Conservation (phyloP, 2,888 invertebrate genomes). For the Leucophenga maculata region DNA sequence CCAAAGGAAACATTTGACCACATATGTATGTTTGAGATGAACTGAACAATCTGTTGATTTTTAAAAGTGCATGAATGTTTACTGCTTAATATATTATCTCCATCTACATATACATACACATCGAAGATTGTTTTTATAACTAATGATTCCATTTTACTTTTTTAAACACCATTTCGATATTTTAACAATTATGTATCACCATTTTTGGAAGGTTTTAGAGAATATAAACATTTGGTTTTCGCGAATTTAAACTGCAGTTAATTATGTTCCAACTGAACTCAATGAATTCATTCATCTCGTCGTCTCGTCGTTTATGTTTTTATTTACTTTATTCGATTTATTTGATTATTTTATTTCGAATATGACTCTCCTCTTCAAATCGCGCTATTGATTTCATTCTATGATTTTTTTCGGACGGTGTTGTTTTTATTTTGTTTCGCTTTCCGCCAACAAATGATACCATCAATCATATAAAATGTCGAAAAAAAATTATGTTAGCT, state of each 20-base stretch:
- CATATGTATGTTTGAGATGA: too few species aligned
- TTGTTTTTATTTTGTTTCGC: constrained; percentile 21
- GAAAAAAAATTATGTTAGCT: constrained; percentile 41
- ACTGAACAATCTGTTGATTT: too few species aligned
- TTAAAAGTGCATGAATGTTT: too few species aligned
- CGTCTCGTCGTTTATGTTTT: not conserved
- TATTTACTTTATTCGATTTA: not conserved
- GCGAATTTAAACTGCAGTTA: too few species aligned
- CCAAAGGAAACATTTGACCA: too few species aligned
- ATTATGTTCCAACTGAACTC: not conserved
- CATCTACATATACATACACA: too few species aligned
- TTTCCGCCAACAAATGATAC: constrained; percentile 35
- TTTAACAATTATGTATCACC: too few species aligned
- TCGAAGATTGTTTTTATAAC: too few species aligned
- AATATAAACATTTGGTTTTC: not conserved
- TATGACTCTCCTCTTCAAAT: not conserved
- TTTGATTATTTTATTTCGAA: constrained; percentile 4
- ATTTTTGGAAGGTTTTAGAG: too few species aligned
- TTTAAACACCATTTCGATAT: too few species aligned
- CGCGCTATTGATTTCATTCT: not conserved
- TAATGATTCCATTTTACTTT: too few species aligned
- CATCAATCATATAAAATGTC: constrained; percentile 46
- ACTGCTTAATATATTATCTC: too few species aligned
- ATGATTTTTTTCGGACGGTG: constrained; percentile 1
- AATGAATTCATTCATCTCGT: constrained; percentile 17